These are phyloP conservation scores for Zelleria hepariella DNA, from an alignment of 2,888 invertebrate genomes.

Conservation along the genomic window DNA sequence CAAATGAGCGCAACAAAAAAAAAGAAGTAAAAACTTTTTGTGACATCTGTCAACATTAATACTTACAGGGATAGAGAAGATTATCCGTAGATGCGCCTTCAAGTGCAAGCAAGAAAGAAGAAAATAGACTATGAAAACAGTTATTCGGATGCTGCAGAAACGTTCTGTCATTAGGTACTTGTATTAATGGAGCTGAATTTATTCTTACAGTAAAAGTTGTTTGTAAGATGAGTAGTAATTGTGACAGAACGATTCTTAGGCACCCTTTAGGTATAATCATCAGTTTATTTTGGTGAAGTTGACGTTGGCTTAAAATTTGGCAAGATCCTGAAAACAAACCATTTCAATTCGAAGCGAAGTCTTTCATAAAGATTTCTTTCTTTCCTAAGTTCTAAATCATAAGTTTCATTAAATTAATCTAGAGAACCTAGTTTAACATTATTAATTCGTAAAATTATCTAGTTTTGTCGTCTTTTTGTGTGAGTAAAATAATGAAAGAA, in stretches of 20 bases:
- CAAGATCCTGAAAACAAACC: slow-evolving; percentile 44
- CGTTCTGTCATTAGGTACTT: no score
- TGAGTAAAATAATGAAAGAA: not conserved
- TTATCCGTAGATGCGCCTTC: slow-evolving; percentile 76
- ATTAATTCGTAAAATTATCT: not conserved
- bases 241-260: no score
- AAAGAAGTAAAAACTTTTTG: not conserved
- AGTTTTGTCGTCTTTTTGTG: not conserved
- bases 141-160: no score
- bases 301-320: slow-evolving; percentile 25
- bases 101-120: slow-evolving; percentile 14
- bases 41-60: no score
- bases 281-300: no score
- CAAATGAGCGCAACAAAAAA: not conserved
- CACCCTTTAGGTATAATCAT: no score
- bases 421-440: not conserved
- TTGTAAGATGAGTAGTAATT: no score
- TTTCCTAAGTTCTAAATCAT: no score
- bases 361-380: slow-evolving; percentile 1
- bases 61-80: slow-evolving; percentile 76
- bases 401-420: not conserved
- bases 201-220: no score
- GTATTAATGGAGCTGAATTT: no score
- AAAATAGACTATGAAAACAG: not conserved
- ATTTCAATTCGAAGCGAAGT: slow-evolving; percentile 5